phyloP scores from a whole-genome alignment of 2,888 invertebrate species.

The Epistrophe eligans region DNA sequence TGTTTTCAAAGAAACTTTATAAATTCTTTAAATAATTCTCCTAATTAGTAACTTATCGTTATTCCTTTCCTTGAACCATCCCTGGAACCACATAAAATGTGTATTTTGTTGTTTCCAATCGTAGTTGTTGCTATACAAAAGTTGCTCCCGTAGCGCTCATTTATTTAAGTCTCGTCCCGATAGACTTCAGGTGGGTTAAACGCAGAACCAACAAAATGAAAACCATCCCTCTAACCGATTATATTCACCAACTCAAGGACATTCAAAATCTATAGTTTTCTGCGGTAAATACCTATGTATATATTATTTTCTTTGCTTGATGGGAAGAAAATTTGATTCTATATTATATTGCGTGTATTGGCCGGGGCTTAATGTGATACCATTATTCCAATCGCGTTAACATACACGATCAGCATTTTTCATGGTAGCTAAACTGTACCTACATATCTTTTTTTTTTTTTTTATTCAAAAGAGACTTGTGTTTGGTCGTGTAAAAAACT shows the following conservation, averaged over 20 bases:
- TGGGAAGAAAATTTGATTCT: no score
- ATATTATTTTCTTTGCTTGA: not conserved
- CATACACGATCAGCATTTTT: constrained; percentile 42
- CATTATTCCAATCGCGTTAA: constrained; percentile 57
- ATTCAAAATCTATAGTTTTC: not conserved
- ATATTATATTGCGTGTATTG: constrained; percentile 3
- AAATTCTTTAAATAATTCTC: no score
- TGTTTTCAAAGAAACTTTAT: no score
- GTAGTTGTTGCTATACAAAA: not conserved
- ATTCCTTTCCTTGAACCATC: not conserved
- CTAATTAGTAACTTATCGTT: no score
- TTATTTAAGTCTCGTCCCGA: constrained; percentile 7
- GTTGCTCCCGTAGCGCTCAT: not conserved
- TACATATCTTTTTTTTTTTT: constrained; percentile 13
- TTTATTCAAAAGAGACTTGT: constrained; percentile 22
- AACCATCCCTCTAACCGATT: constrained; percentile 1
- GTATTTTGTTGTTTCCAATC: not conserved
- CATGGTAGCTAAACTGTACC: not conserved
- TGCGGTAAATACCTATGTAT: no score
- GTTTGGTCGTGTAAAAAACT: constrained; percentile 36
- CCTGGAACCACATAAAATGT: constrained; percentile 7
- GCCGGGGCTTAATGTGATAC: constrained; percentile 1
- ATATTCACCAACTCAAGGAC: constrained; percentile 18
- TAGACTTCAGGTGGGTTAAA: constrained; percentile 6
- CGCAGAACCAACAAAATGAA: not conserved